Evolutionary conservation across 2,113 vertebrate genomes (phyloP), one percentile per base, ranked within the genome.

Genomic region (Etia nguti): DNA sequence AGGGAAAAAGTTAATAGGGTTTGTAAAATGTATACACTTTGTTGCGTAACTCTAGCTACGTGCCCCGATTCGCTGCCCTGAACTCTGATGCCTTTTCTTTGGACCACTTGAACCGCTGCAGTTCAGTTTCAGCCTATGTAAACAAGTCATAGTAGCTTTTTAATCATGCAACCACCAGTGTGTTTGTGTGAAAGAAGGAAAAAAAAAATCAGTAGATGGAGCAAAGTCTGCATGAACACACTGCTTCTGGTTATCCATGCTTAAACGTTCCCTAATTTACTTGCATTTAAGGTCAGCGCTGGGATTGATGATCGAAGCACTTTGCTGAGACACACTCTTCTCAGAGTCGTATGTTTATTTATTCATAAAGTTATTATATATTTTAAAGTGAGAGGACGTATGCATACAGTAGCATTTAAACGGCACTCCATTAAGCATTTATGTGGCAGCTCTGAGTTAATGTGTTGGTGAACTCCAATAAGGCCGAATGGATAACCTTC

Each of bases 401-500:
- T 68, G 56, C 48, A 54, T 48, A 24, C 16, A 68, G 54, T 83
- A 85, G 75, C 80, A 62, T 89, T 80, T 77, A 87, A n/a, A 52
- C 70, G 34, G 36, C 56, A 48, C 54, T 89, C 81, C 65, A 86
- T 81, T 89, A 88, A 38, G 81, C 16, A 57, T 85, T 91, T 88
- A 24, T 90, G 85, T 84, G 84, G 80, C 82, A 62, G 85, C 80
- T 88, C 54, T 91, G 90, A 80, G 79, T 79, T 79, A 88, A 90
- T 55, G 86, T 89, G 85, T 48, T 77, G 79, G 84, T 84, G 86
- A 82, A 50, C 82, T 87, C 82, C 90, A 94, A 92, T 92, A 88
- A 88, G 89, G 62, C 73, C 60, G 48, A 91, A 92, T 84, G 84
- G 79, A 93, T 92, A 84, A 88, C 90, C 90, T 90, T 87, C 84